Percentiles rank a stretch among this genome's conserved stretches.
Conservation (phyloP, 2,888 invertebrate species). For the Rhagonycha fulva region DNA sequence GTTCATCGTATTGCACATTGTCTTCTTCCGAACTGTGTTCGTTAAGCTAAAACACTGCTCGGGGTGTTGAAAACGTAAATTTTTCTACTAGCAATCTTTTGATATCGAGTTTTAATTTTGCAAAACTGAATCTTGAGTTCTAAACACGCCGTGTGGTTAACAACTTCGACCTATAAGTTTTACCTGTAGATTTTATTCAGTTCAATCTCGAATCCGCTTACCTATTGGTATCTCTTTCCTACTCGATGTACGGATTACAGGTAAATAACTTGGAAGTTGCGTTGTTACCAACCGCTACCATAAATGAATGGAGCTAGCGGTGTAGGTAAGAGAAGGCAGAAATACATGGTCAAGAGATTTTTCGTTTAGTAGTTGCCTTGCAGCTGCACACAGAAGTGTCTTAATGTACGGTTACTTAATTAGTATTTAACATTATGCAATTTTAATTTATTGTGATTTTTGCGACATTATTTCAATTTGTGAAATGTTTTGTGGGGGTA, state of each 20-base stretch:
- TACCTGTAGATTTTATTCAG: not conserved
- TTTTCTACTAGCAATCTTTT: not conserved
- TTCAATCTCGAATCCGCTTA: not conserved
- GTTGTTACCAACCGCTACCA: not conserved
- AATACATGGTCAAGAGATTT: slow-evolving; percentile 44
- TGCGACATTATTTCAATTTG: not conserved
- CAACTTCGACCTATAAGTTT: slow-evolving; percentile 1
- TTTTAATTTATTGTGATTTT: not conserved
- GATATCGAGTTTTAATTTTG: not conserved
- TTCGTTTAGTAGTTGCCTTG: slow-evolving; percentile 36
- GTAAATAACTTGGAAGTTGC: not conserved
- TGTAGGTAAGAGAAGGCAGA: slow-evolving; percentile 36
- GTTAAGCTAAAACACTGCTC: not conserved
- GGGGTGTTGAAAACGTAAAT: not conserved
- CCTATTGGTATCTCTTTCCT: not conserved
- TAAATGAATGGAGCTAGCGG: slow-evolving; percentile 34
- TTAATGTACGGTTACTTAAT: slow-evolving; percentile 15
- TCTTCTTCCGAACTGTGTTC: not conserved
- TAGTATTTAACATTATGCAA: slow-evolving; percentile 10
- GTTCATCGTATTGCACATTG: not conserved
- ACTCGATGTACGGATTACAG: not conserved
- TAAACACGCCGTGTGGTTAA: not conserved
- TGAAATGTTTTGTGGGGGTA: slow-evolving; percentile 50
- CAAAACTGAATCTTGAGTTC: not conserved
- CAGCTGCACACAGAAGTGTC: slow-evolving; percentile 37